These are phyloP conservation scores for Lophius piscatorius DNA, from an alignment of 2,113 vertebrate species.

Conservation along the genomic window DNA sequence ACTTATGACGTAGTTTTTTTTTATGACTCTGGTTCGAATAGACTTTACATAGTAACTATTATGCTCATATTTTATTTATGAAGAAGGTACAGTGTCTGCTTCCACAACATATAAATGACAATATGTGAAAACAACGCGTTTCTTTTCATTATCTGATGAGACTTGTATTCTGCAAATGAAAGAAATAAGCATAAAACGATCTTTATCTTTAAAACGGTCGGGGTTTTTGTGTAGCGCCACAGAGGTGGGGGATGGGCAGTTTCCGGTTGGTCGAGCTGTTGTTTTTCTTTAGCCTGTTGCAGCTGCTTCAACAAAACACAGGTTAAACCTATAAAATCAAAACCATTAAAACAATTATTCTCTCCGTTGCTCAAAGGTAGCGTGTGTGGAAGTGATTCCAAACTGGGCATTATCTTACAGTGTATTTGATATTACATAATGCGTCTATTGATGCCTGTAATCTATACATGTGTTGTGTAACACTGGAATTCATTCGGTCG, in stretches of 20 bases:
- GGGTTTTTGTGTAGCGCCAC: too few species aligned
- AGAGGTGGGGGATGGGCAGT: constrained; percentile 41
- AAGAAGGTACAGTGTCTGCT: too few species aligned
- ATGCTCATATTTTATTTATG: too few species aligned
- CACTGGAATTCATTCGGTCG: fast-evolving
- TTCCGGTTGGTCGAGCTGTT: not conserved
- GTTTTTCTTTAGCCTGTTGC: constrained; percentile 51
- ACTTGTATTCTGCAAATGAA: too few species aligned
- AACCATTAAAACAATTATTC: not conserved
- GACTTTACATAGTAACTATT: too few species aligned
- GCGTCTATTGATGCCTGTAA: too few species aligned
- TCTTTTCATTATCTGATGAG: not conserved
- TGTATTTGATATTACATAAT: constrained; percentile 15
- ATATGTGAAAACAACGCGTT: not conserved
- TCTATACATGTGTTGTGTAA: too few species aligned
- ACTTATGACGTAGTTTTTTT: not conserved
- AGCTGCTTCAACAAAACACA: constrained; percentile 30
- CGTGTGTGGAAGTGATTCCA: not conserved
- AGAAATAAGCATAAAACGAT: too few species aligned
- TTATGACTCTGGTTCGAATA: not conserved
- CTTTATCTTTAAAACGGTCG: too few species aligned
- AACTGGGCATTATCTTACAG: not conserved
- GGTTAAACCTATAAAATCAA: not conserved
- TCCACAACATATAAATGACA: too few species aligned
- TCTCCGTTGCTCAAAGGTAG: too few species aligned